Percentiles rank a stretch among this genome's conserved stretches.
Evolutionary conservation across 2,888 invertebrate genomes (phyloP).

Genomic region (Cantharis lateralis): DNA sequence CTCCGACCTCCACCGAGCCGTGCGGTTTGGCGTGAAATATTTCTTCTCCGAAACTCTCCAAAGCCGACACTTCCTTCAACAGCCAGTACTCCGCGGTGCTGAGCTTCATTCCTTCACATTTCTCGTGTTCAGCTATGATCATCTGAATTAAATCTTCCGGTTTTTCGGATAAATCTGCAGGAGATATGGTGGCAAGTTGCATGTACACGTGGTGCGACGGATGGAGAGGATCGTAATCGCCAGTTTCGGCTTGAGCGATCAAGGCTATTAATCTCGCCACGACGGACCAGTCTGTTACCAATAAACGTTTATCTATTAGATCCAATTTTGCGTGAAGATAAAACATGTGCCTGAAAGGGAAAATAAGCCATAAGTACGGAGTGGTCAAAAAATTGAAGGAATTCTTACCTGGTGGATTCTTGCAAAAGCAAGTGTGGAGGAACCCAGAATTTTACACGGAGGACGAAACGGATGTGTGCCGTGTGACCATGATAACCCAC

Average conservation of each 20-base stretch:
- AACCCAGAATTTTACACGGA: conserved; percentile 89
- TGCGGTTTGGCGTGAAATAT: conserved; percentile 73
- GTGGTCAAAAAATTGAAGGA: not conserved
- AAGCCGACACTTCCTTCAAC: conserved; percentile 76
- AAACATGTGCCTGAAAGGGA: conserved; percentile 71
- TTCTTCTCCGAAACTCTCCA: conserved; percentile 84
- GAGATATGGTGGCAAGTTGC: conserved; percentile 66
- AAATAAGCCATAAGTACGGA: not conserved
- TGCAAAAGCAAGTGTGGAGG: conserved; percentile 85
- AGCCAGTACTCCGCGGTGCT: conserved; percentile 85
- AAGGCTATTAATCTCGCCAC: conserved; percentile 75
- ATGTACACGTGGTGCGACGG: conserved; percentile 66
- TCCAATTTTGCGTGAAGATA: conserved; percentile 83
- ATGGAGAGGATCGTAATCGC: conserved; percentile 68
- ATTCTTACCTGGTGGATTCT: conserved; percentile 73
- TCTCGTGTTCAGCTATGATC: conserved; percentile 68
- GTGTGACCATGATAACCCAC: conserved; percentile 62
- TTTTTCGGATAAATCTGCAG: conserved; percentile 61
- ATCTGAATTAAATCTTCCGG: conserved; percentile 67
- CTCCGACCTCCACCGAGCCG: conserved; percentile 57
- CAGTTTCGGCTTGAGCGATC: conserved; percentile 76
- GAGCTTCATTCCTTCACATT: conserved; percentile 62
- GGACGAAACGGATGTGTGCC: conserved; percentile 67
- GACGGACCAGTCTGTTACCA: conserved; percentile 70
- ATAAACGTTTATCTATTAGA: conserved; percentile 72